Percentiles rank a stretch among this genome's conserved stretches.
phyloP scores from a whole-genome alignment of 2,113 vertebrate genomes.

The Columba janthina region DNA sequence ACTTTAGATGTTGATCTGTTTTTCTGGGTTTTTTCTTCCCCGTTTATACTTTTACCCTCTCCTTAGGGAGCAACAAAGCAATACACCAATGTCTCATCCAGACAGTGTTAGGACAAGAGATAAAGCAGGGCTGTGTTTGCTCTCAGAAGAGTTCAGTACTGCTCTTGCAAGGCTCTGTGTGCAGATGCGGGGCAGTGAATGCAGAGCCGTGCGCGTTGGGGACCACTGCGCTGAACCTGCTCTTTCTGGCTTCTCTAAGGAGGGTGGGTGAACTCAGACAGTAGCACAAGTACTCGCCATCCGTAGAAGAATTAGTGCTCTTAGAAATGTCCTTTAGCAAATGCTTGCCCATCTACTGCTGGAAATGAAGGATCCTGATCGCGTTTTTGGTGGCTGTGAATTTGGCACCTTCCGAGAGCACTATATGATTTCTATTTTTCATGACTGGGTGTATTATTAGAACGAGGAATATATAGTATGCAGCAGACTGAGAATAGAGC shows the following conservation, averaged over 20 bases:
- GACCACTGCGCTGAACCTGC: not conserved
- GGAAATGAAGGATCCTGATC: not conserved
- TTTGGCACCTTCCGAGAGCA: not conserved
- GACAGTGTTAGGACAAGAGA: slow-evolving; percentile 23
- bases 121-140: slow-evolving; percentile 26
- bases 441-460: not conserved
- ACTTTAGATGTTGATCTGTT: slow-evolving; percentile 67
- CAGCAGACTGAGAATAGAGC: not conserved
- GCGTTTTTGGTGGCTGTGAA: not conserved
- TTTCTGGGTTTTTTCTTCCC: slow-evolving; percentile 21
- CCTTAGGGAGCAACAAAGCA: slow-evolving; percentile 42
- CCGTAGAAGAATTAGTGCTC: not conserved
- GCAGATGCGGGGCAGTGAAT: not conserved
- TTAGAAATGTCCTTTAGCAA: not conserved
- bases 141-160: not conserved
- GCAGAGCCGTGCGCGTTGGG: not conserved
- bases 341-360: not conserved
- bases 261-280: not conserved
- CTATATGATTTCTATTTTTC: not conserved
- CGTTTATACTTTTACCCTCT: slow-evolving; percentile 57
- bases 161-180: not conserved
- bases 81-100: slow-evolving; percentile 25
- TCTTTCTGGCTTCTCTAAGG: not conserved
- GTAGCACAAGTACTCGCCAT: not conserved
- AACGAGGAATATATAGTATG: not conserved